Evolutionary conservation across 2,888 invertebrate species (phyloP).

Genomic region (Dioctria rufipes): DNA sequence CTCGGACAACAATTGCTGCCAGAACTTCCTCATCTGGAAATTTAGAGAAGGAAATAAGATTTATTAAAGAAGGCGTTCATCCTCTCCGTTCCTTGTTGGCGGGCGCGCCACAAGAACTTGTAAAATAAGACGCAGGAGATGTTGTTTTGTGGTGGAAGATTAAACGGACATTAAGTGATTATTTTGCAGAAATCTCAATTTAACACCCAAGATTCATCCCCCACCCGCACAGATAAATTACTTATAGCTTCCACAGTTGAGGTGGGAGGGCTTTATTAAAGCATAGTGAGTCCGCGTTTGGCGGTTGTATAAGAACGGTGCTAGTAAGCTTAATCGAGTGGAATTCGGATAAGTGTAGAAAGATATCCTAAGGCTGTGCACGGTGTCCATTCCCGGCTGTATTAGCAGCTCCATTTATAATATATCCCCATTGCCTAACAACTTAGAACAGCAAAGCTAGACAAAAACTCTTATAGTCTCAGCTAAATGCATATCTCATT

Average conservation of each 20-base stretch:
- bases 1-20: constrained; percentile 69
- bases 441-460: background rate
- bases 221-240: background rate
- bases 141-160: background rate
- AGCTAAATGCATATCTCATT: constrained; percentile 21
- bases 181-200: background rate
- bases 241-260: no score
- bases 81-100: background rate
- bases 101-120: background rate
- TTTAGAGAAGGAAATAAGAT: constrained; percentile 31
- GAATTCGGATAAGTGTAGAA: constrained; percentile 55
- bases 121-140: background rate
- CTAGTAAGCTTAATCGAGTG: constrained; percentile 56
- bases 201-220: background rate
- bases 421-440: background rate
- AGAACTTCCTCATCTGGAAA: constrained; percentile 67
- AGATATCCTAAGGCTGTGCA: constrained; percentile 17
- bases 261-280: no score
- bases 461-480: constrained; percentile 3
- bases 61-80: constrained; percentile 1
- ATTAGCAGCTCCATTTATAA: background rate
- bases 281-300: no score
- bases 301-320: background rate
- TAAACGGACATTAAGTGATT: constrained; percentile 37
- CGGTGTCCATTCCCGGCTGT: constrained; percentile 19